These are phyloP conservation scores for Myotis pilosus DNA, from an alignment of 2,797 vertebrate species.

Conservation along the genomic window DNA sequence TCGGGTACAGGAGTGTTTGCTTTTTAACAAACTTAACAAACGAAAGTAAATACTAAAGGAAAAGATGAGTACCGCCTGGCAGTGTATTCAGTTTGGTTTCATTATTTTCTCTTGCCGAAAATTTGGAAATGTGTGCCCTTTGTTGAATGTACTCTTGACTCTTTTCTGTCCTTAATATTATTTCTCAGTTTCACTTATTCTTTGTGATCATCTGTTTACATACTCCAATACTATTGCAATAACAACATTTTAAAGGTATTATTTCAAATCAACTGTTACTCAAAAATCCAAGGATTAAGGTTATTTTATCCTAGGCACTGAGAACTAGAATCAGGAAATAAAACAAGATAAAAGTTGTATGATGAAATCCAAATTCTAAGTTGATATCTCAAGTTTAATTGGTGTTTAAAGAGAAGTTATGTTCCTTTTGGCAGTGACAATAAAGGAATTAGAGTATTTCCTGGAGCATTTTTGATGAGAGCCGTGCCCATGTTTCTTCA, in stretches of 20 bases:
- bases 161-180: background rate
- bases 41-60: background rate
- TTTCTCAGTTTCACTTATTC: conserved; percentile 1
- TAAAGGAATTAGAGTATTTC: conserved; percentile 38
- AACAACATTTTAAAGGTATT: background rate
- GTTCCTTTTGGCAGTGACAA: conserved; percentile 22
- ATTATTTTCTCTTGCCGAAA: background rate
- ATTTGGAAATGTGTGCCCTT: background rate
- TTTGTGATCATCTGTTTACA: background rate
- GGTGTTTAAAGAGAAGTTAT: background rate
- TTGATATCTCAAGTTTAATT: background rate
- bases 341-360: background rate
- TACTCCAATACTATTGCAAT: background rate
- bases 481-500: conserved; percentile 7
- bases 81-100: background rate
- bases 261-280: conserved; percentile 15
- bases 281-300: conserved; percentile 11
- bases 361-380: background rate
- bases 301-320: background rate
- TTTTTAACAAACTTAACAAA: conserved; percentile 20
- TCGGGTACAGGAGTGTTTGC: background rate
- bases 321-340: conserved; percentile 8
- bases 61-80: background rate
- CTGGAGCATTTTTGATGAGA: conserved; percentile 29
- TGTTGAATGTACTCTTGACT: background rate